These are phyloP conservation scores for Arge pagana DNA, from an alignment of 2,888 invertebrate genomes.

Conservation along the genomic window DNA sequence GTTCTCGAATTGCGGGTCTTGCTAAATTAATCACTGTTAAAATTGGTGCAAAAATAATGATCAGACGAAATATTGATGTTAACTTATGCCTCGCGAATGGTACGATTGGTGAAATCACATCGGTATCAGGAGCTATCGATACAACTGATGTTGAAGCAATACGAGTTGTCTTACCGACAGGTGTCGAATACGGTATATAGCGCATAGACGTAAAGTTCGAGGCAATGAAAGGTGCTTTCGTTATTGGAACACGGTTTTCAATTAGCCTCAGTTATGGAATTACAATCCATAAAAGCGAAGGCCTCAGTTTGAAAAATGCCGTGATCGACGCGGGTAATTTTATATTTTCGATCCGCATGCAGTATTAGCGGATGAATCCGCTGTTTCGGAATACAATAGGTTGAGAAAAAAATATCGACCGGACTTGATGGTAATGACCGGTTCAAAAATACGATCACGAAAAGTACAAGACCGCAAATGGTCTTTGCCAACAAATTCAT, in stretches of 20 bases:
- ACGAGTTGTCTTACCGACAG: slow-evolving; percentile 23
- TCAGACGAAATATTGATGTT: slow-evolving; percentile 37
- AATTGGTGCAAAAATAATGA: slow-evolving; percentile 35
- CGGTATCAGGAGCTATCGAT: slow-evolving; percentile 21
- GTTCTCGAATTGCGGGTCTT: slow-evolving; percentile 39
- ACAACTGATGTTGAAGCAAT: slow-evolving; percentile 20
- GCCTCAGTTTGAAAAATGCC: slow-evolving; percentile 32
- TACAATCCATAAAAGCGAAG: slow-evolving; percentile 35
- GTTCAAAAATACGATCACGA: neutral
- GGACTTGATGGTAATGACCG: slow-evolving; percentile 17
- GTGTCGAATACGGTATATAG: slow-evolving; percentile 27
- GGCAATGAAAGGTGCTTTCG: slow-evolving; percentile 28
- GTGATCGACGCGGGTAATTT: slow-evolving; percentile 34
- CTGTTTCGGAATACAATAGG: slow-evolving; percentile 30
- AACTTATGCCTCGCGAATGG: slow-evolving; percentile 36
- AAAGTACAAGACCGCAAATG: slow-evolving; percentile 20
- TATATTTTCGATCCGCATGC: slow-evolving; percentile 31
- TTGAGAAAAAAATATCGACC: too few species aligned
- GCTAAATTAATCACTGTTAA: slow-evolving; percentile 33
- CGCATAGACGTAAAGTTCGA: slow-evolving; percentile 30
- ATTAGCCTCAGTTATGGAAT: slow-evolving; percentile 34
- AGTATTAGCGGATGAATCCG: slow-evolving; percentile 26
- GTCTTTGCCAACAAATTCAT: neutral
- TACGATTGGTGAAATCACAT: slow-evolving; percentile 29
- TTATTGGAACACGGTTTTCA: slow-evolving; percentile 32